Evolutionary conservation across 2,797 vertebrate species (phyloP), one percentile per base, ranked within the genome.

Genomic region (Perodicticus potto): DNA sequence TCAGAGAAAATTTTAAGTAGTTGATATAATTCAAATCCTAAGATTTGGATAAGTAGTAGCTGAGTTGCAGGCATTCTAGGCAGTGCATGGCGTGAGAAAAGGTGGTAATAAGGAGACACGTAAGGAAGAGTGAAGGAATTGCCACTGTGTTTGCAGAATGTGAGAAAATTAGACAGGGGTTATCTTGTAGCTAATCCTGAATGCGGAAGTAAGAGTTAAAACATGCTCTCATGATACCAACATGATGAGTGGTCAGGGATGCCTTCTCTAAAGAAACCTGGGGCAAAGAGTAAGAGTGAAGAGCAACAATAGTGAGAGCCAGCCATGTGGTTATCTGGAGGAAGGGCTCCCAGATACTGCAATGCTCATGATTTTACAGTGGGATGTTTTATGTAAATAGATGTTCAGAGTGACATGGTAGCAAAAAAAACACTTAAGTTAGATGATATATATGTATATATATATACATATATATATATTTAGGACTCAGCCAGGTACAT

Each of bases 31-130:
- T 67, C 29, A 37, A 84, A 32, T 2, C 22, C 43, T 76, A 22
- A 43, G 32, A 16, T 40, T 19, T 25, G 34, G 29, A 63, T 19
- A 1, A 23, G 5, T 6, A 4, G 14, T 25, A 0, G 0, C 4
- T 34, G 5, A 23, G 9, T 20, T 6, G 5, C 13, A 37, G 20
- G 12, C 27, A 22, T 37, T 61, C 7, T 19, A 13, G 37, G 34
- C 13, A 55, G 69, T 61, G 19, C 34, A 14, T 0, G 8, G 32
- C 5, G 8, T n/a, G 19, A 65, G 40, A 67, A 73, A 69, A 59
- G 6, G 4, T 3, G 5, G 11, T 22, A 4, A 57, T 25, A n/a
- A 67, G 80, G 29, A n/a, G 1, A 19, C 34, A 59, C 0, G 1
- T 1, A 22, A 17, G 14, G 9, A 10, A 17, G 40, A 25, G 4